Evolutionary conservation across 2,888 invertebrate species (phyloP).

Genomic region (Pseudeuparius sepicola): DNA sequence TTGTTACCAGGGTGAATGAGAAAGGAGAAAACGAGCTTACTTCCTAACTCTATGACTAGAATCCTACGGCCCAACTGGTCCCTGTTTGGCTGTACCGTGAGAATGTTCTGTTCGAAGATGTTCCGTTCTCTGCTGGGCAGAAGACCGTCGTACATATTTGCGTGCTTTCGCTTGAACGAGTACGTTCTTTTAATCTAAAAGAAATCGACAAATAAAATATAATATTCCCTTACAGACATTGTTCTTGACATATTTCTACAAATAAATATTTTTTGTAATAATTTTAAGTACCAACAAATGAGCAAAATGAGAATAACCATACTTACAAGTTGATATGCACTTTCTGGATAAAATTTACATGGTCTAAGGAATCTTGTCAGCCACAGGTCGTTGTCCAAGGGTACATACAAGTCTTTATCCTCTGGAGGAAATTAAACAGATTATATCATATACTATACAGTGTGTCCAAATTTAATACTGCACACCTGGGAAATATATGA

Average conservation of each 20-base stretch:
- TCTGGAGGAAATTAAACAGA: constrained; percentile 43
- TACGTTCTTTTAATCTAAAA: constrained; percentile 70
- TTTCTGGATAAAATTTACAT: constrained; percentile 82
- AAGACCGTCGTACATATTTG: constrained; percentile 60
- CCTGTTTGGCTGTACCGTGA: constrained; percentile 67
- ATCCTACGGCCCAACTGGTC: constrained; percentile 72
- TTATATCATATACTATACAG: too few species aligned
- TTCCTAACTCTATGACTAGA: constrained; percentile 69
- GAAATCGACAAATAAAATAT: constrained; percentile 11
- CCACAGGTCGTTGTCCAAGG: constrained; percentile 68
- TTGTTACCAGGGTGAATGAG: too few species aligned
- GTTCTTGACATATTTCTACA: neutral
- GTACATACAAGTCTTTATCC: constrained; percentile 58
- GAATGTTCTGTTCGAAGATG: constrained; percentile 66
- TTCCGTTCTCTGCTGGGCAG: constrained; percentile 65
- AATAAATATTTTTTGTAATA: too few species aligned
- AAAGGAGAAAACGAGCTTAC: too few species aligned
- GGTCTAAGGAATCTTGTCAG: constrained; percentile 74
- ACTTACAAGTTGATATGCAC: constrained; percentile 66
- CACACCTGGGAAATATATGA: too few species aligned
- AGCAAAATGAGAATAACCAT: too few species aligned
- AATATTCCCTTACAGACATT: neutral
- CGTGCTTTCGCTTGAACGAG: constrained; percentile 68
- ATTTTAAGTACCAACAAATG: too few species aligned
- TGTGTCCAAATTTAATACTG: too few species aligned